Percentiles rank a stretch among this genome's conserved stretches.
Conservation (phyloP, 2,797 vertebrate genomes). For the Prunella strophiata region DNA sequence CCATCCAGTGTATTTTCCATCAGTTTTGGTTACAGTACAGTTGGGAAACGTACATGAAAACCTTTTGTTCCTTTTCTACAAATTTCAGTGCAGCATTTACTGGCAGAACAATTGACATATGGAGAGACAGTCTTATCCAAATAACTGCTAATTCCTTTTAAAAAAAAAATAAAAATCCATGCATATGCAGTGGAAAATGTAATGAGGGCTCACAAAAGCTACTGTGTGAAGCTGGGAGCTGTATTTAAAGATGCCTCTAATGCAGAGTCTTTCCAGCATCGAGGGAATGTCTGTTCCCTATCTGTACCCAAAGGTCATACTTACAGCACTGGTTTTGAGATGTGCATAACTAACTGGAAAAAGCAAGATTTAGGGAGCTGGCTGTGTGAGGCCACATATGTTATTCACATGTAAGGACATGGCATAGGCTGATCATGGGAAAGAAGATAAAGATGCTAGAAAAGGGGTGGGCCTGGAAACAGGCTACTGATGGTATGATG, state of each 20-base stretch:
- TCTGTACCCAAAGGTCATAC: neutral
- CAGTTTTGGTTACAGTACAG: neutral
- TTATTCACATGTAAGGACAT: neutral
- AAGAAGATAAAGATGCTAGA: slow-evolving; percentile 23
- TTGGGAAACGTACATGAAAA: slow-evolving; percentile 29
- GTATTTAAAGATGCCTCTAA: neutral
- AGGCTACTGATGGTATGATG: neutral
- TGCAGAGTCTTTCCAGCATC: neutral
- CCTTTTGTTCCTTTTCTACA: slow-evolving; percentile 40
- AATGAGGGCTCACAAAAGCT: slow-evolving; percentile 25
- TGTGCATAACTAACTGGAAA: neutral
- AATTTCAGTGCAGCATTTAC: slow-evolving; percentile 49
- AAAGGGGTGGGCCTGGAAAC: neutral
- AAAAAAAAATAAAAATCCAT: neutral
- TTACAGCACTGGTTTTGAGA: neutral
- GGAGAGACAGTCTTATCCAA: slow-evolving; percentile 54
- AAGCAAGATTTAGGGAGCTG: neutral
- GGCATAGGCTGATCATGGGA: neutral
- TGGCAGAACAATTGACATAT: slow-evolving; percentile 64
- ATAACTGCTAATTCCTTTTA: slow-evolving; percentile 58
- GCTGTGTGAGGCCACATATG: neutral
- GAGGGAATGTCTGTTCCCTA: neutral
- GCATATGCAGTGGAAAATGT: slow-evolving; percentile 42
- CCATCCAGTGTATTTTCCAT: neutral
- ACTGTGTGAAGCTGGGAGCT: neutral